Evolutionary conservation across 2,113 vertebrate species (phyloP).

Genomic region (Columbina picui): DNA sequence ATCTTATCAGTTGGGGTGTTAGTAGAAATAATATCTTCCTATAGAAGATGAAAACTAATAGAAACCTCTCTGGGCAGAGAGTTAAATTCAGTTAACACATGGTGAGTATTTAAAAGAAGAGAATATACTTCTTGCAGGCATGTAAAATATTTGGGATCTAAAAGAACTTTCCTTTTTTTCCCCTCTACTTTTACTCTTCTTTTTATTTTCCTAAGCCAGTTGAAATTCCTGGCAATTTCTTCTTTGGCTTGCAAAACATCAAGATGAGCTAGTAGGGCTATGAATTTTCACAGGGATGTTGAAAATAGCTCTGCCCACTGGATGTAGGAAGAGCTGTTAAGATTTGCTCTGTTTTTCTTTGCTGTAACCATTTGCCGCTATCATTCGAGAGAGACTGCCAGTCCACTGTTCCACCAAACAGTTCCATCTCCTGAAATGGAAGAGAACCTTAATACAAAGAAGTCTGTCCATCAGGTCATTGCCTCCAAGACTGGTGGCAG

Average conservation of each 20-base stretch:
- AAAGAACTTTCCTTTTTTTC: neutral
- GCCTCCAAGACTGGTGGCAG: neutral
- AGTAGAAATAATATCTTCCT: neutral
- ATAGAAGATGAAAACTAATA: neutral
- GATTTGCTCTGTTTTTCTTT: neutral
- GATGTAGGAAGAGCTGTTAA: neutral
- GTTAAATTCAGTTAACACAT: neutral
- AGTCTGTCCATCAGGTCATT: neutral
- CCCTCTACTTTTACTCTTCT: neutral
- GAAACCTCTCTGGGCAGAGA: neutral
- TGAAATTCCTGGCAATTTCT: neutral
- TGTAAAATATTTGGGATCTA: neutral
- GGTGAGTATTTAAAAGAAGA: neutral
- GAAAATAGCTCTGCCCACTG: slow-evolving; percentile 20
- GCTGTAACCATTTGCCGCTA: neutral
- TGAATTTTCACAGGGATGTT: neutral
- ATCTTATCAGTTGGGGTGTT: neutral
- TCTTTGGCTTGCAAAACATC: neutral
- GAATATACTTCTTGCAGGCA: neutral
- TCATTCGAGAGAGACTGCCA: neutral
- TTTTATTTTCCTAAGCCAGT: neutral
- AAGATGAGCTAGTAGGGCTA: neutral
- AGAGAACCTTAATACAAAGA: neutral
- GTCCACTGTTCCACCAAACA: neutral
- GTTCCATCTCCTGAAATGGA: neutral